Evolutionary conservation across 2,888 invertebrate species (phyloP), one percentile per base, ranked within the genome.

Genomic region (Acleris sparsana): DNA sequence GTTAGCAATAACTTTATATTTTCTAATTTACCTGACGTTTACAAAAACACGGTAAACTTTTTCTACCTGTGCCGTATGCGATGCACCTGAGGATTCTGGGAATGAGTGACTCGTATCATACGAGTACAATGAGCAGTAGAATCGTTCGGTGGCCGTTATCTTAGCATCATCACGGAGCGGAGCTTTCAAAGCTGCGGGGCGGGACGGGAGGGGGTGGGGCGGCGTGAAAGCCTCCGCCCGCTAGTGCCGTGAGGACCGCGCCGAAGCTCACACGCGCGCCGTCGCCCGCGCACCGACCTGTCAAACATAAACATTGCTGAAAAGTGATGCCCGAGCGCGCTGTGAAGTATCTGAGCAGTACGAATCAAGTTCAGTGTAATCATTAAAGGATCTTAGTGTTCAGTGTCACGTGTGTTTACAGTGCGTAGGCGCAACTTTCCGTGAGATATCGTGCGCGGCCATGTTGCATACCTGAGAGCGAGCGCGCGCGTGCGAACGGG

Each of bases 391-490:
- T 73, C 80, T 76, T 72, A 66, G 73, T 74, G 79, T 76, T 77
- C 84, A 84, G 88, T 88, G 89, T 90, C 91, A 90, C 90, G 90
- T 92, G 87, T 87, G 89, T 89, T 91, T 89, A 89, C 90, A 87
- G 88, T 88, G 89, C 87, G 90, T 89, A 89, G 89, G 90, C 90
- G 89, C 89, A 88, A 87, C 89, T 89, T 83, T 87, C 84, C 86
- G 92, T 91, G 92, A 91, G 90, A 91, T 91, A 91, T 91, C 87
- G 88, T 87, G 90, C 85, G 86, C 89, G 88, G 92, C 92, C 92
- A 92, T 92, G 92, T 92, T 92, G 92, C 92, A 92, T 92, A 92
- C 92, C 92, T 92, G 88, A 91, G 83, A 90, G 88, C 76, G 88
- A 88, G 90, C 89, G 78, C 85, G 83, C 82, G 80, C 87, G 91